A percentile compares a stretch with the other conserved stretches of the same genome.
These are phyloP conservation scores for Temnothorax rugatulus DNA, from an alignment of 2,888 invertebrate species.

Conservation along the genomic window DNA sequence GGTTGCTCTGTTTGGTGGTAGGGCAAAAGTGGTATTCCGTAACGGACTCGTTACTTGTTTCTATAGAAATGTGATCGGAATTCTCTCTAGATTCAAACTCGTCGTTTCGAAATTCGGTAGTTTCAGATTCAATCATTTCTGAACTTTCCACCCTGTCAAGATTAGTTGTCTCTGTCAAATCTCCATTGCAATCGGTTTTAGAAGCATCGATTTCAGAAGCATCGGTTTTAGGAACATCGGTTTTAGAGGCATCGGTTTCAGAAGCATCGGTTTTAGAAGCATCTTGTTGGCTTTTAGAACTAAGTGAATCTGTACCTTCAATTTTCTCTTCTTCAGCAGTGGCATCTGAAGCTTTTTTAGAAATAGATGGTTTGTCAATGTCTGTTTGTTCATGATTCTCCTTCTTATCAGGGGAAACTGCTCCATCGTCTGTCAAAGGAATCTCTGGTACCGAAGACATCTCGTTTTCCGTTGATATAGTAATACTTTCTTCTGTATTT, in stretches of 20 bases:
- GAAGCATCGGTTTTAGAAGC: neutral
- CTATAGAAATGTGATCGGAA: constrained; percentile 4
- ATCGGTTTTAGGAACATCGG: neutral
- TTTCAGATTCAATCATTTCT: too few relatives aligned
- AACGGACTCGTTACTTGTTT: neutral
- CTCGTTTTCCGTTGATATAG: constrained; percentile 40
- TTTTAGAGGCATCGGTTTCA: neutral
- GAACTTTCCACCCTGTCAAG: neutral
- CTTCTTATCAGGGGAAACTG: neutral
- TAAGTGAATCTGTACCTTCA: neutral
- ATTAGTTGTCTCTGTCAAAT: constrained; percentile 5
- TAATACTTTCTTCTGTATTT: constrained; percentile 32
- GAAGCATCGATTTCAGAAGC: neutral
- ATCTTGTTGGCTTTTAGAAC: neutral
- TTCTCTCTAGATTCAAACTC: too few relatives aligned
- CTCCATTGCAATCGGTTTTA: constrained; percentile 33
- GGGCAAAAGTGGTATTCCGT: neutral
- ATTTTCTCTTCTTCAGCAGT: constrained; percentile 29
- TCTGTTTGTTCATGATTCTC: neutral
- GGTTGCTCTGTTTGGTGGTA: constrained; percentile 49
- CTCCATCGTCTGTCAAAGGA: neutral
- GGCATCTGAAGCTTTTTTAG: constrained; percentile 1
- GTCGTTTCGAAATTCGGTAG: too few relatives aligned
- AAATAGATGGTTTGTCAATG: neutral
- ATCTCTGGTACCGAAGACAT: neutral